These are phyloP conservation scores for Phenganax stokvisi DNA, from an alignment of 92 coral and sea anemone species.

Conservation along the genomic window DNA sequence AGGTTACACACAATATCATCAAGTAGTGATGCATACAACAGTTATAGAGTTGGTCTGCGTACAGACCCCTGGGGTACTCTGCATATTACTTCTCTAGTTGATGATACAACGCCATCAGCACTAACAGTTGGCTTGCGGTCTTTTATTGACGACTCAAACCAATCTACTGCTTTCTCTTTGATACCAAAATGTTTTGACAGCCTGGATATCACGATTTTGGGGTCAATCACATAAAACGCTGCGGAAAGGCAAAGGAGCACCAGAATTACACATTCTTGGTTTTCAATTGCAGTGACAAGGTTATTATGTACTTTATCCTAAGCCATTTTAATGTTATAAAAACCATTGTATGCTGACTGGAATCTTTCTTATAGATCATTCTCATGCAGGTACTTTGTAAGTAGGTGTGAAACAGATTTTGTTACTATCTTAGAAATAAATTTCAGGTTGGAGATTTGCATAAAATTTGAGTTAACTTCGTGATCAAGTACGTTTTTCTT, in stretches of 20 bases:
- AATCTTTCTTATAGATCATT: conserved; percentile 8
- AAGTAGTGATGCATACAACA: too few relatives aligned
- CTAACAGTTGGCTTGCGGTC: not conserved
- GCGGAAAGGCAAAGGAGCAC: not conserved
- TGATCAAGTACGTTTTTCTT: not conserved
- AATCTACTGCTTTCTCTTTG: not conserved
- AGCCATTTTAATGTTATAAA: not conserved
- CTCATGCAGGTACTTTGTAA: not conserved
- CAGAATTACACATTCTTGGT: not conserved
- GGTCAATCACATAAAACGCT: not conserved
- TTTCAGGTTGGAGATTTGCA: conserved; percentile 5
- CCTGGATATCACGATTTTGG: not conserved
- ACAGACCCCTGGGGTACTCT: too few relatives aligned
- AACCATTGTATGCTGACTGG: conserved; percentile 1
- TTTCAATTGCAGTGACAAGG: not conserved
- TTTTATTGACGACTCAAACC: not conserved
- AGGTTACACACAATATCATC: too few relatives aligned
- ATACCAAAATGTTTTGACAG: not conserved
- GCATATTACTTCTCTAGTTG: too few relatives aligned
- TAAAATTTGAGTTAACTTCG: not conserved
- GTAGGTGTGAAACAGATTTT: not conserved
- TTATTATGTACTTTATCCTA: not conserved
- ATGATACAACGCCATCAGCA: too few relatives aligned
- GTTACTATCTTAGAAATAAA: not conserved
- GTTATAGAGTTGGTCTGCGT: too few relatives aligned